Percentiles rank a stretch among this genome's conserved stretches.
Evolutionary conservation across 2,888 invertebrate genomes (phyloP).

Genomic region (Teleogryllus oceanicus): DNA sequence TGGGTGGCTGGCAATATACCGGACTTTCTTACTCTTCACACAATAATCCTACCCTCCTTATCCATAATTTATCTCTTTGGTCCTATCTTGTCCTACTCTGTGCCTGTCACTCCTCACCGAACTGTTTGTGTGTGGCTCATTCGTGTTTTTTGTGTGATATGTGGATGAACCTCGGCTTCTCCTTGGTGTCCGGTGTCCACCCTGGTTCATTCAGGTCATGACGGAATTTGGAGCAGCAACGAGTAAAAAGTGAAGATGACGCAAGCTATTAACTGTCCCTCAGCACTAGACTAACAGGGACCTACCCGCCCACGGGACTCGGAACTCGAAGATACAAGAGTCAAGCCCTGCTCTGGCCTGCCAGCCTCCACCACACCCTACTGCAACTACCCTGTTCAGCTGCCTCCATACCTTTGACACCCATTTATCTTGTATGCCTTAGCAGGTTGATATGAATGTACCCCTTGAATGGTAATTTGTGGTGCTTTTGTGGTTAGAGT

Average conservation of each 20-base stretch:
- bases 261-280: conserved; percentile 1
- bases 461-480: background rate
- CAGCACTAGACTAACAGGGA: background rate
- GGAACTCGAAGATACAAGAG: background rate
- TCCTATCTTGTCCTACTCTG: background rate
- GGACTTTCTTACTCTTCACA: background rate
- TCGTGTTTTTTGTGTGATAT: background rate
- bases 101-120: background rate
- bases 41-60: background rate
- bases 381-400: background rate
- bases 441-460: background rate
- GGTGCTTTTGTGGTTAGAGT: background rate
- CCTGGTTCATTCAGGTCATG: background rate
- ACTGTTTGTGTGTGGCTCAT: background rate
- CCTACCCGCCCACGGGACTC: background rate
- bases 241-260: background rate
- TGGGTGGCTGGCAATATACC: conserved; percentile 37
- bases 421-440: background rate
- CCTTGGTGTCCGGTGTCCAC: background rate
- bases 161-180: background rate
- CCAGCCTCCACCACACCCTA: background rate
- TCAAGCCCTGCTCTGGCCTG: conserved; percentile 9
- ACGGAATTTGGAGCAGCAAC: background rate
- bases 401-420: background rate
- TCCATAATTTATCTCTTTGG: background rate